phyloP scores from a whole-genome alignment of 2,797 vertebrate genomes.

The Mus caroli region DNA sequence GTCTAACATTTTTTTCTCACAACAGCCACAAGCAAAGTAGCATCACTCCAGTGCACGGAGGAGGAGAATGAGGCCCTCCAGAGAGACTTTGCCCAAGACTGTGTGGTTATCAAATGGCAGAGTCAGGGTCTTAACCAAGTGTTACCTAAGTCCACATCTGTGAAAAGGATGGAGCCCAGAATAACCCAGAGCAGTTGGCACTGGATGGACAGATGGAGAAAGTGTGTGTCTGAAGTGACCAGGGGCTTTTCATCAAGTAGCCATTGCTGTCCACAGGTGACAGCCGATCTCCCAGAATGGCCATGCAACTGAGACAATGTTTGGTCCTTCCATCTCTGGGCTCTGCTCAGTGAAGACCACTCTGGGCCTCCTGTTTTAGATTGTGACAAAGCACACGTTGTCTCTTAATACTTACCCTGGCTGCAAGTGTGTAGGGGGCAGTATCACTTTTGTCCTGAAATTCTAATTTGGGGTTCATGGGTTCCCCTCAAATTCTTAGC shows the following conservation, averaged over 20 bases:
- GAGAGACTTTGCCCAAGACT: neutral
- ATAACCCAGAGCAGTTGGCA: neutral
- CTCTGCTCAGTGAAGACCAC: neutral
- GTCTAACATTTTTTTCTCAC: neutral
- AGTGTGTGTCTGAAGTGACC: neutral
- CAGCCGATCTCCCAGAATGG: neutral
- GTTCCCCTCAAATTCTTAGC: neutral
- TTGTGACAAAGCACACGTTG: neutral
- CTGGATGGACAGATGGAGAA: neutral
- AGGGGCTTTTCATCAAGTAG: neutral
- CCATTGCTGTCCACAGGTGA: neutral
- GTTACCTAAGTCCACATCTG: neutral
- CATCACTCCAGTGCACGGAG: neutral
- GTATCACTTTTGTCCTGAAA: rapidly evolving
- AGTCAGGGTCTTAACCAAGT: neutral
- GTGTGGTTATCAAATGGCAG: neutral
- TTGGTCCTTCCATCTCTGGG: neutral
- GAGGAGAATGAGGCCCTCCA: neutral
- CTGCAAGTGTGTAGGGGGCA: too few relatives aligned
- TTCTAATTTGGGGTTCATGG: neutral
- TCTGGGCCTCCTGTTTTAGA: neutral
- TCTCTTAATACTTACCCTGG: neutral
- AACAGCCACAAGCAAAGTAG: neutral
- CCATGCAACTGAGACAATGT: neutral
- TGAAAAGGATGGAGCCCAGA: neutral